These are phyloP conservation scores for Tiliqua scincoides DNA, from an alignment of 2,113 vertebrate species.

Conservation along the genomic window DNA sequence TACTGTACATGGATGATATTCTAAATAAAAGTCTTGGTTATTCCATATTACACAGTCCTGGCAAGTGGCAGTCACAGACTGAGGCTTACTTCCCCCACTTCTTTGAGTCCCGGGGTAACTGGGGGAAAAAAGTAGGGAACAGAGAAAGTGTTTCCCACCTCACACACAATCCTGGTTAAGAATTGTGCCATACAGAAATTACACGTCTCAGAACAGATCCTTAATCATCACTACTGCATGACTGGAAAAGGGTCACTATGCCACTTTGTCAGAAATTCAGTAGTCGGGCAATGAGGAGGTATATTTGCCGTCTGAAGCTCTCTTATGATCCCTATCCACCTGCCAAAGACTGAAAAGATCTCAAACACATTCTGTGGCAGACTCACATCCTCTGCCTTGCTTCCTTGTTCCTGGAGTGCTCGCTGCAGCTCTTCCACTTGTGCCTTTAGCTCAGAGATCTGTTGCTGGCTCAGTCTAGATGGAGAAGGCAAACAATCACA, in stretches of 20 bases:
- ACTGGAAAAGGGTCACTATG: not conserved
- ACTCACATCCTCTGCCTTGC: constrained; percentile 88
- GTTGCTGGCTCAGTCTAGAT: constrained; percentile 85
- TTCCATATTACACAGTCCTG: not conserved
- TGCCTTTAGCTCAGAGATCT: constrained; percentile 81
- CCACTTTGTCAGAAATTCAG: not conserved
- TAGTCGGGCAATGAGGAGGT: not conserved
- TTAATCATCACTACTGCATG: not conserved
- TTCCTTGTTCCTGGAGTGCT: constrained; percentile 84
- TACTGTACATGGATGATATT: no score
- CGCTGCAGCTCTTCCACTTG: constrained; percentile 89
- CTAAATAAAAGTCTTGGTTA: not conserved
- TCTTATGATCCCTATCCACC: not conserved
- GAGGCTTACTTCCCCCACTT: not conserved
- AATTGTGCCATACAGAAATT: not conserved
- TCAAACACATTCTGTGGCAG: not conserved
- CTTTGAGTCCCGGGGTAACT: not conserved
- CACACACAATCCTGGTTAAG: not conserved
- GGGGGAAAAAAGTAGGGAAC: not conserved
- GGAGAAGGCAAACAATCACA: not conserved
- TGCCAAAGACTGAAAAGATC: not conserved
- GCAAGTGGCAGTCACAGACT: not conserved
- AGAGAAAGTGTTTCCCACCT: not conserved
- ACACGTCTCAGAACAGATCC: not conserved
- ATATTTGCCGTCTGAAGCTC: not conserved